Evolutionary conservation across 1,140 invertebrate species (phyloP).

Genomic region (Ips typographus): DNA sequence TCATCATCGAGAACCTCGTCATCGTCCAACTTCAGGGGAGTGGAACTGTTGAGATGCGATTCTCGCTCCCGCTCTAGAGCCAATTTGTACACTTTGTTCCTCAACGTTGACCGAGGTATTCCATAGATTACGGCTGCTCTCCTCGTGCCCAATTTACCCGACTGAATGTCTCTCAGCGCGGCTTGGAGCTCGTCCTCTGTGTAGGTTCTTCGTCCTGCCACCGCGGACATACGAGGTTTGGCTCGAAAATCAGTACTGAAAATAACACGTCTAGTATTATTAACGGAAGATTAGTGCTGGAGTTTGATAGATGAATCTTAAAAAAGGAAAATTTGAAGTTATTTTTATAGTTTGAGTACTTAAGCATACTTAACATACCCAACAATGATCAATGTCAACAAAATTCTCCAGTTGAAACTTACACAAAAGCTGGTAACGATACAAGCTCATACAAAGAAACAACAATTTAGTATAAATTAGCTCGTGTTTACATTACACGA

Average conservation of each 20-base stretch:
- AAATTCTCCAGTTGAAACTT: too few relatives aligned
- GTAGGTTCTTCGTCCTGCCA: constrained; percentile 71
- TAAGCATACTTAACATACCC: too few relatives aligned
- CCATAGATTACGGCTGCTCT: constrained; percentile 92
- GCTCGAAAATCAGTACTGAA: constrained; percentile 58
- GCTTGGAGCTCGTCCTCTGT: constrained; percentile 89
- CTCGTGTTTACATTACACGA: too few relatives aligned
- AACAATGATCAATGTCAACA: too few relatives aligned
- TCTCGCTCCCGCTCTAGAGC: constrained; percentile 69
- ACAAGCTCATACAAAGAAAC: too few relatives aligned
- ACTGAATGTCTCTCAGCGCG: constrained; percentile 88
- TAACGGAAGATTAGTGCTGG: too few relatives aligned
- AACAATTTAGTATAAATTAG: too few relatives aligned
- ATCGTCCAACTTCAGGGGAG: constrained; percentile 49
- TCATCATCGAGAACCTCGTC: constrained; percentile 55
- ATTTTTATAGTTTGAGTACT: too few relatives aligned
- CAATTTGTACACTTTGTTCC: constrained; percentile 92
- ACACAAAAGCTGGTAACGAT: too few relatives aligned
- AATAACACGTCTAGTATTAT: constrained; percentile 19
- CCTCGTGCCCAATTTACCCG: constrained; percentile 86
- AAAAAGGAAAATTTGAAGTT: too few relatives aligned
- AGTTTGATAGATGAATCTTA: too few relatives aligned
- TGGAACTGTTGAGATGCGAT: constrained; percentile 57
- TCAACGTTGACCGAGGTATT: constrained; percentile 90
- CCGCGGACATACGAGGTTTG: constrained; percentile 63